Evolutionary conservation across 2,888 invertebrate genomes (phyloP).

Genomic region (Allophyes oxyacanthae): DNA sequence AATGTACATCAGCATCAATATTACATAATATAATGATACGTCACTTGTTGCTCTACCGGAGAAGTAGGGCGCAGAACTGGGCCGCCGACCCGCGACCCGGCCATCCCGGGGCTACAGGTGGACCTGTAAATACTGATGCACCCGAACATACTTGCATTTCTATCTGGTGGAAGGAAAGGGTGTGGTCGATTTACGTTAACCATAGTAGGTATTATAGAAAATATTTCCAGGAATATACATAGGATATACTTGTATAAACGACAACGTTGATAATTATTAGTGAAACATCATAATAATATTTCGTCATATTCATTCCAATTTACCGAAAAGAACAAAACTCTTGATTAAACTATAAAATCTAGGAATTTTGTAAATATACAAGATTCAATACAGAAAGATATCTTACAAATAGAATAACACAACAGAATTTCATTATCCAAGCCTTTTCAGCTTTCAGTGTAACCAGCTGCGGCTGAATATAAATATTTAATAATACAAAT

Average conservation of each 20-base stretch:
- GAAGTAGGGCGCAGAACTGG: conserved; percentile 71
- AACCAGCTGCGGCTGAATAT: conserved; percentile 1
- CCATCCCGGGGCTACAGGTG: conserved; percentile 59
- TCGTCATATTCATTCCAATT: no score
- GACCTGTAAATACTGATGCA: conserved; percentile 52
- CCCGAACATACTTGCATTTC: conserved; percentile 29
- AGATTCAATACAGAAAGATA: background rate
- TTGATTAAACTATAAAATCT: no score
- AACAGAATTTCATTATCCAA: background rate
- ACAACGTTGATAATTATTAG: no score
- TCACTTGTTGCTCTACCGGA: conserved; percentile 72
- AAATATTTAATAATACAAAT: conserved; percentile 7
- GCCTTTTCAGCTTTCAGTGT: background rate
- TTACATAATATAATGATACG: conserved; percentile 43
- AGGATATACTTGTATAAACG: no score
- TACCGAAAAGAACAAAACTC: no score
- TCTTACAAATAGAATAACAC: background rate
- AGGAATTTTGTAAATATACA: background rate
- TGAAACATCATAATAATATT: no score
- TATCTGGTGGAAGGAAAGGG: conserved; percentile 22
- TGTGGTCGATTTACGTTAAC: conserved; percentile 19
- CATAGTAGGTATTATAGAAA: background rate
- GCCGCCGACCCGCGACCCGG: conserved; percentile 69
- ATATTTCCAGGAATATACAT: no score
- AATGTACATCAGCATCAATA: conserved; percentile 35